Base-by-base conservation (phyloP, 35 echinoderm and acorn worm species). In the Chiridota heheva region DNA sequence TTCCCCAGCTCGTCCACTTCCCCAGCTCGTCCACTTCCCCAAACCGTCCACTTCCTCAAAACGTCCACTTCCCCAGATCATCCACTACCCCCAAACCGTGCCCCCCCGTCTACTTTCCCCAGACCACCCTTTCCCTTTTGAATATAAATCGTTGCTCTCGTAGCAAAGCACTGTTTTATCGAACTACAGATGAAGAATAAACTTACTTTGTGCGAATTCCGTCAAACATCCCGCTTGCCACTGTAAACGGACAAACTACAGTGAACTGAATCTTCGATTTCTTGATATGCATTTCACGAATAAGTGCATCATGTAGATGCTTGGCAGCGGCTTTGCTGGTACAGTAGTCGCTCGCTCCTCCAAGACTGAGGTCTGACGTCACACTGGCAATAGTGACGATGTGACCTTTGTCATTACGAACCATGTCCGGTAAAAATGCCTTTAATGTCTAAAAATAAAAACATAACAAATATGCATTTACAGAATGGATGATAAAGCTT, bases 181-280 rank as follows among this genome's bases (percentile, higher is more conserved):
- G n/a, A n/a, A n/a, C n/a, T n/a, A n/a, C n/a, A n/a, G n/a, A n/a
- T n/a, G n/a, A n/a, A n/a, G n/a, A n/a, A n/a, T n/a, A n/a, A n/a
- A 72, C 76, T 65, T 71, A 96, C 92, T 73, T 86, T 7, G 88
- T 67, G 47, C 59, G 81, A 32, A 89, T 78, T 5, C 89, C 89
- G 22, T 74, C 73, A 49, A 98, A 98, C 94, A 98, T 91, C 5
- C 94, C 94, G 20, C 84, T 91, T 57, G 75, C 43, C 17, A 91
- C 86, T 58, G 78, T 67, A 24, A 80, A 98, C 2, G 94, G 94
- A 77, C 82, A 84, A 58, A 98, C 82, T 1, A 91, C 47, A 2
- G 94, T 98, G 39, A 87, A 91, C 18, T 98, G 67, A 20, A 98
- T 60, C 8, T 73, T 43, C 43, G 60, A 80, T 44, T 72, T 89